Evolutionary conservation across 1,140 invertebrate species (phyloP), one percentile per base, ranked within the genome.

Genomic region (Holotrichia oblita): DNA sequence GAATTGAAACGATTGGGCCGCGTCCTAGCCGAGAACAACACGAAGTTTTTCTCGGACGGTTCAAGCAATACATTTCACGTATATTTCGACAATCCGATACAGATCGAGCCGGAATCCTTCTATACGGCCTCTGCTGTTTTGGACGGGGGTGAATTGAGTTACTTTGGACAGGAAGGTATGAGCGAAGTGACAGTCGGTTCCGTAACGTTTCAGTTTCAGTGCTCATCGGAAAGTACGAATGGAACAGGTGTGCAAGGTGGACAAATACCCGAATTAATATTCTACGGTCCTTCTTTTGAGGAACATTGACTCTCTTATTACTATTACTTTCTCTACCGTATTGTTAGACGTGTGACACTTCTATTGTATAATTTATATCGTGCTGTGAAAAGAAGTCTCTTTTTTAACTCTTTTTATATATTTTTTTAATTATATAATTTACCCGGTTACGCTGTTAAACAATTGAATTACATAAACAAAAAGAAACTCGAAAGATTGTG

Each of bases 81-180:
- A 0, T 97, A 96, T 84, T 97, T 98, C 85, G 93, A 96, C 81
- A 95, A 97, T 88, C 96, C 96, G 9, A 96, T 97, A 83, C 96
- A 40, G 95, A 94, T 97, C 77, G 96, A 97, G 84, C 95, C 96
- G 0, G 96, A 97, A 86, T 93, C 91, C 59, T 96, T 95, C 84
- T 97, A 98, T 83, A 97, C 96, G 0, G 96, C 96, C 12, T 97
- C 95, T 2, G 96, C 94, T 2, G 93, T 97, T 80, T 87, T 98
- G 3, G 96, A 97, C 85, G 96, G 96, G 9, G 93, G 92, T 41
- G 97, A 98, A 87, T 88, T 99, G 61, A 97, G 95, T 87, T 98
- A 97, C 86, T 98, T 97, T 86, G 96, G 96, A n/a, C 96, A 97
- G 87, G 96, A 98, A 87, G 96, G 96, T 22, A 92, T 97, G 90